Percentiles rank a stretch among this genome's conserved stretches.
These are phyloP conservation scores for Saguinus midas DNA, from an alignment of 2,113 vertebrate species.

Conservation along the genomic window DNA sequence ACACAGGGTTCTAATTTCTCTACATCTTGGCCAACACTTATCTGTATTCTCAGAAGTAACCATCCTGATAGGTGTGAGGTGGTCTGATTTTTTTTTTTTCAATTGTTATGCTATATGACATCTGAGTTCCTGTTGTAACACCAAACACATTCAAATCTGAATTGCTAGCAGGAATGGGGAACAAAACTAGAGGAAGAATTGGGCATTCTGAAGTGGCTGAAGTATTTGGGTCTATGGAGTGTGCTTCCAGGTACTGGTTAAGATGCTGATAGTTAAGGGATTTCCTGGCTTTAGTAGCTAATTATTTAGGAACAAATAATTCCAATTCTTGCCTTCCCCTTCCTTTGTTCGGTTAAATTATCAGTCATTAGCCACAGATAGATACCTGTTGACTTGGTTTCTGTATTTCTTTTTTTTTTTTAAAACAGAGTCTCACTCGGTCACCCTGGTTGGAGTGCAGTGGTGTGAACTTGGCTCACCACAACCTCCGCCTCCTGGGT, in stretches of 20 bases:
- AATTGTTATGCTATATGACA: neutral
- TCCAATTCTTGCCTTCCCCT: neutral
- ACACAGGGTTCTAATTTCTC: neutral
- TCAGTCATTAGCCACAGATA: neutral
- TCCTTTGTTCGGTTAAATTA: constrained; percentile 32
- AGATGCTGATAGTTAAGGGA: neutral
- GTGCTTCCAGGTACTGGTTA: neutral
- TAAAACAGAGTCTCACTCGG: too few species aligned
- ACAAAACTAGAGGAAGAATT: constrained; percentile 13
- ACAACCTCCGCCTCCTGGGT: too few species aligned
- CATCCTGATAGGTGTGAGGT: neutral
- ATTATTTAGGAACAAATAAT: constrained; percentile 29
- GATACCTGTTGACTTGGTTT: constrained; percentile 49
- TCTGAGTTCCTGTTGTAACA: neutral
- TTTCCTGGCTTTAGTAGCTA: neutral
- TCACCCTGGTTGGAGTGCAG: too few species aligned
- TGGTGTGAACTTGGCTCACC: too few species aligned
- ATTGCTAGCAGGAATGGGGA: neutral
- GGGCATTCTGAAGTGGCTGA: neutral
- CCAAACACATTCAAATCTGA: constrained; percentile 17
- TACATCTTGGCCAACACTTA: neutral
- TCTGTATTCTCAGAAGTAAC: neutral
- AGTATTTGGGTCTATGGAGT: neutral
- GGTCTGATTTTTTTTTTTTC: neutral
- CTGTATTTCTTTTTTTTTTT: constrained; percentile 6